phyloP scores from a whole-genome alignment of 2,797 vertebrate genomes.

The Scolopax bukidnonensis region DNA sequence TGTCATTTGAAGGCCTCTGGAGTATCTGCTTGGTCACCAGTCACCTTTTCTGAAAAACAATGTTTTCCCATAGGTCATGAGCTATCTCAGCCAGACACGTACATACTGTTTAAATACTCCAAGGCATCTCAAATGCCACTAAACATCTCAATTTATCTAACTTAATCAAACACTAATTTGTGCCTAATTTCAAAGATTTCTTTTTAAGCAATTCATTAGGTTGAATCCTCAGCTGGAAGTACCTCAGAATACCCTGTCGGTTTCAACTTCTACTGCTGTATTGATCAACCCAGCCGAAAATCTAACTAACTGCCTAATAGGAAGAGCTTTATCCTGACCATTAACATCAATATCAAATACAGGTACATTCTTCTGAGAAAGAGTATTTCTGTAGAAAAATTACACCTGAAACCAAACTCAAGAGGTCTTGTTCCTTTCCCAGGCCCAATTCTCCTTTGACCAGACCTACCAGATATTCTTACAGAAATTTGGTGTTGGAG shows the following conservation, averaged over 20 bases:
- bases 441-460: not conserved
- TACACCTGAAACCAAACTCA: not conserved
- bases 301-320: not conserved
- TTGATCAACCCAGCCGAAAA: not conserved
- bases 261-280: not conserved
- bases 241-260: not conserved
- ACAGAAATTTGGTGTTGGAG: not conserved
- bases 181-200: not conserved
- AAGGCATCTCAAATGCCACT: not conserved
- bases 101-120: not conserved
- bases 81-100: not conserved
- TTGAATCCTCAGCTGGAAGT: not conserved
- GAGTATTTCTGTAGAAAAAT: not conserved
- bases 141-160: not conserved
- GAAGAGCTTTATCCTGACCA: not conserved
- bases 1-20: not conserved
- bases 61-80: not conserved
- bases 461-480: not conserved
- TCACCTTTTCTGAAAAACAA: not conserved
- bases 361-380: not conserved
- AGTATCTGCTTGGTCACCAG: not conserved
- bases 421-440: not conserved
- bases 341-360: not conserved
- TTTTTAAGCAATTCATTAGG: not conserved
- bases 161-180: not conserved